Conservation (phyloP, 2,888 invertebrate species). For the Pogonocherus hispidulus region DNA sequence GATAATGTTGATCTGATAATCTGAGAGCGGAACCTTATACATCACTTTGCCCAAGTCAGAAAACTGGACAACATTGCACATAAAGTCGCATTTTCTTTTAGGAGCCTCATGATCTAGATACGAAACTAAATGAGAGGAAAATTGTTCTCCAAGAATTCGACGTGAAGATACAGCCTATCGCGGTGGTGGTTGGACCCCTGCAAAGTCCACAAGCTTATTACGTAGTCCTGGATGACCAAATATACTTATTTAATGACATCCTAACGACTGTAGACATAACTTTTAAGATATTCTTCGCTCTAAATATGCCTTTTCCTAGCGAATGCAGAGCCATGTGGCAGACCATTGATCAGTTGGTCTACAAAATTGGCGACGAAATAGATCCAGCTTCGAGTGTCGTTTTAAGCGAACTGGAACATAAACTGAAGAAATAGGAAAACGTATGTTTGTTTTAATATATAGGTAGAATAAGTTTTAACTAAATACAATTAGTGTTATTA, state of each 20-base stretch:
- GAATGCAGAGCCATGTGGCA: constrained; percentile 35
- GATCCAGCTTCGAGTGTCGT: constrained; percentile 34
- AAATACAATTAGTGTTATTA: no score
- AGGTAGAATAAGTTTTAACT: no score
- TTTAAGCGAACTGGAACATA: constrained; percentile 16
- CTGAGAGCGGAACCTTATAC: no score
- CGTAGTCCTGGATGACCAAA: constrained; percentile 30
- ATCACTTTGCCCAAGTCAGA: no score
- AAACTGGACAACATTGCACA: no score
- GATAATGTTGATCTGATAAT: no score
- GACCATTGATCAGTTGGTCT: constrained; percentile 35
- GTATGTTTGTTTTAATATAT: background rate
- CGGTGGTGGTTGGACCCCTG: constrained; percentile 31
- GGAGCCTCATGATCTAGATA: constrained; percentile 22
- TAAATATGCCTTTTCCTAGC: constrained; percentile 33
- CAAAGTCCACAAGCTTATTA: constrained; percentile 18
- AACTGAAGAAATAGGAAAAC: background rate
- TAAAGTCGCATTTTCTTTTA: constrained; percentile 21
- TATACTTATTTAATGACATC: constrained; percentile 26
- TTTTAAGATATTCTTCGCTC: constrained; percentile 33
- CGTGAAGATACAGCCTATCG: constrained; percentile 27
- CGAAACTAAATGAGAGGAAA: constrained; percentile 17
- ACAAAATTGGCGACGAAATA: constrained; percentile 17
- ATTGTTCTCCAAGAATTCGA: constrained; percentile 25
- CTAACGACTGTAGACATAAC: constrained; percentile 30